Evolutionary conservation across 2,888 invertebrate genomes (phyloP).

Genomic region (Acleris cristana): DNA sequence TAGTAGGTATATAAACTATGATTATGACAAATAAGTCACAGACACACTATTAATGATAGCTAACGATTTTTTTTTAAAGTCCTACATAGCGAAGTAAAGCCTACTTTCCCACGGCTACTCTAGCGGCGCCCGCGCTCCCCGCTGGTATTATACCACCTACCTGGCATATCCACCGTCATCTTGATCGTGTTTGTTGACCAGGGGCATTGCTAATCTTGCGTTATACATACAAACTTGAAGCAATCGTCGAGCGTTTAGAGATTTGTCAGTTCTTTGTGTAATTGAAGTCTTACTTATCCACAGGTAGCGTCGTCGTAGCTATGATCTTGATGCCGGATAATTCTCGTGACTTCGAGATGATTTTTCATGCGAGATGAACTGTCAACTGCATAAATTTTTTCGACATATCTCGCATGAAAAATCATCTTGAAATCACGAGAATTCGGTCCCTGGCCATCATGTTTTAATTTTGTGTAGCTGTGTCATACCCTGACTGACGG

Average conservation of each 20-base stretch:
- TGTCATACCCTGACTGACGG: too few species aligned
- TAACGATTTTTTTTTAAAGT: neutral
- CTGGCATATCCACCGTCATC: neutral
- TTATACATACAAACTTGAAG: neutral
- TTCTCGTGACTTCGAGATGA: too few species aligned
- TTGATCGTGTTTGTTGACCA: slow-evolving; percentile 8
- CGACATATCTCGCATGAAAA: too few species aligned
- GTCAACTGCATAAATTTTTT: too few species aligned
- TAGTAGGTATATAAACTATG: neutral
- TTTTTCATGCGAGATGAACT: too few species aligned
- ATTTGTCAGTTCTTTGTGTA: too few species aligned
- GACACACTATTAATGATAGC: neutral
- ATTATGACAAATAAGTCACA: neutral
- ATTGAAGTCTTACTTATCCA: too few species aligned
- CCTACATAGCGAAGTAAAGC: slow-evolving; percentile 1
- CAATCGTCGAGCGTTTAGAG: neutral
- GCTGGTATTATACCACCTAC: slow-evolving; percentile 17
- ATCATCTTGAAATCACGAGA: too few species aligned
- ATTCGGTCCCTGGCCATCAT: too few species aligned
- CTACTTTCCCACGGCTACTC: slow-evolving; percentile 28
- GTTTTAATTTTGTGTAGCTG: too few species aligned
- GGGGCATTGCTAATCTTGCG: neutral
- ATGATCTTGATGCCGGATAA: too few species aligned
- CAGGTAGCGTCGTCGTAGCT: too few species aligned
- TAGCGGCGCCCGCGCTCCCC: slow-evolving; percentile 17